These are phyloP conservation scores for Chelonus formosanus DNA, from an alignment of 2,888 invertebrate species.

Conservation along the genomic window DNA sequence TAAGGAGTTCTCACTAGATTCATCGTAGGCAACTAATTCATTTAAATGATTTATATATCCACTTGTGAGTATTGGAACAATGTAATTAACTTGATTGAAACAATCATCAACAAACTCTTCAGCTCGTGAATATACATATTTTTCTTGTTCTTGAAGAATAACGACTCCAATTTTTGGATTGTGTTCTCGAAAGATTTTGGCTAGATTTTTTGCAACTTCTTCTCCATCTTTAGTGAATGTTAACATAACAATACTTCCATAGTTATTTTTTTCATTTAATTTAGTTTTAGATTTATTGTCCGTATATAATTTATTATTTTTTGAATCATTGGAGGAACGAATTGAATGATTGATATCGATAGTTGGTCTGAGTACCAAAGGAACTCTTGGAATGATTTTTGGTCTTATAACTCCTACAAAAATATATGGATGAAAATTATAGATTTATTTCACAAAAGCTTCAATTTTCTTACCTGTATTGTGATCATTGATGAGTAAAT, in stretches of 20 bases:
- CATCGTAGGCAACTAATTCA: constrained; percentile 53
- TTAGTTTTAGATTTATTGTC: constrained; percentile 20
- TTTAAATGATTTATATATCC: constrained; percentile 67
- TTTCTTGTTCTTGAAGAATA: constrained; percentile 67
- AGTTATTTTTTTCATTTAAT: constrained; percentile 32
- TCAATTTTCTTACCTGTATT: not conserved
- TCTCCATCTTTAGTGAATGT: constrained; percentile 69
- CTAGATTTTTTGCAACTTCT: constrained; percentile 66
- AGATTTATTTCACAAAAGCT: not conserved
- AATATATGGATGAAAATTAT: constrained; percentile 4
- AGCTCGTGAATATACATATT: constrained; percentile 68
- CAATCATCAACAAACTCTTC: constrained; percentile 69
- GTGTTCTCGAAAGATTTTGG: constrained; percentile 64
- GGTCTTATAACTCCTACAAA: constrained; percentile 23
- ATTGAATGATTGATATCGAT: constrained; percentile 6
- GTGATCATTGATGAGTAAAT: constrained; percentile 21
- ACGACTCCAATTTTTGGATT: constrained; percentile 61
- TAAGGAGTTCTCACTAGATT: constrained; percentile 38
- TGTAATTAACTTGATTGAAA: constrained; percentile 69
- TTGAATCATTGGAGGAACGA: not conserved
- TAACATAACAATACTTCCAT: constrained; percentile 63
- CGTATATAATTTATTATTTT: constrained; percentile 1
- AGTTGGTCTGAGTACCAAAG: constrained; percentile 23
- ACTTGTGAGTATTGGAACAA: constrained; percentile 69
- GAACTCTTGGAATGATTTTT: constrained; percentile 23